Evolutionary conservation across 2,888 invertebrate species (phyloP), one percentile per base, ranked within the genome.

Genomic region (Diarsia brunnea): DNA sequence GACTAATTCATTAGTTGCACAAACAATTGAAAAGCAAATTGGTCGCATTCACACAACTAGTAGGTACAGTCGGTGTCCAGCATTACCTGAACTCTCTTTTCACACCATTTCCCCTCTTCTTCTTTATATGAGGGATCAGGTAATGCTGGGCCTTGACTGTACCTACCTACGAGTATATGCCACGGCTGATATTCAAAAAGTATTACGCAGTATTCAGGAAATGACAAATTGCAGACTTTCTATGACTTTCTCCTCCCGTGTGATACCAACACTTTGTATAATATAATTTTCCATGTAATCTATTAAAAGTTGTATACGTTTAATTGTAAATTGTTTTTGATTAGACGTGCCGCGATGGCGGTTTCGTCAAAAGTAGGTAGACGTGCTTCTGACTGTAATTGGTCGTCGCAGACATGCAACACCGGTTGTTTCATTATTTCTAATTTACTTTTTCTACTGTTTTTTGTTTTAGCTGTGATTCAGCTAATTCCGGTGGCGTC

Each of bases 161-260:
- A 8, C 24, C 55, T n/a, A n/a, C n/a, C 24, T 43, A 63, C 63
- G 8, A n/a, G n/a, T 86, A 87, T 78, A 78, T 87, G 86, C 87
- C 79, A 88, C 81, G 79, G 82, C 80, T 83, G 76, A 69, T 73
- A 78, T 82, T 77, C 76, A 69, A 78, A 87, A 88, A 87, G 85
- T 85, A 88, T 84, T 83, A 87, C 78, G 49, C 55, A 45, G 65
- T 66, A 27, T 87, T 83, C 87, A 91, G 90, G 91, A 91, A 93
- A 88, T 88, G 78, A 85, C 89, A 89, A 70, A 87, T 88, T 78
- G 75, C 69, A 79, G 75, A 84, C 91, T 92, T 92, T 92, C 92
- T 90, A 89, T 58, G 65, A 81, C 89, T 90, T 92, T 92, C 92
- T 85, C 89, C 87, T 89, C 87, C 85, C 84, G 80, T 90, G 86